phyloP scores from a whole-genome alignment of 2,888 invertebrate genomes.

The Phyllotreta striolata region DNA sequence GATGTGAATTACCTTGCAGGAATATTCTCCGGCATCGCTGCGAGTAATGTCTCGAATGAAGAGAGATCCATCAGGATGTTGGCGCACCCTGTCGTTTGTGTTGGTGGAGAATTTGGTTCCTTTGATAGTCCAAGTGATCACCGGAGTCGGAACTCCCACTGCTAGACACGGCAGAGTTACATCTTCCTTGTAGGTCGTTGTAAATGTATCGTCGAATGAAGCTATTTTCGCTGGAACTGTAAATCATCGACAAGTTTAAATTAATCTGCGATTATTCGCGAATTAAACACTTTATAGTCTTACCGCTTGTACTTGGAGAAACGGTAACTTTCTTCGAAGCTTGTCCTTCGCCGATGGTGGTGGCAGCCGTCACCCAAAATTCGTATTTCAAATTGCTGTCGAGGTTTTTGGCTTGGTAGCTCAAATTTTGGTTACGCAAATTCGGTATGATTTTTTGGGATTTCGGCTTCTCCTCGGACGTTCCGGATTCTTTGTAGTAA shows the following conservation, averaged over 20 bases:
- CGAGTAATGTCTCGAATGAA: conserved; percentile 88
- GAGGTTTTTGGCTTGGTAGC: conserved; percentile 85
- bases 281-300: too few species aligned
- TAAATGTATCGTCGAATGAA: conserved; percentile 93
- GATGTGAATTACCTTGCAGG: conserved; percentile 67
- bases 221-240: conserved; percentile 93
- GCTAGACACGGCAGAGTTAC: conserved; percentile 91
- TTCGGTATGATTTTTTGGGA: conserved; percentile 83
- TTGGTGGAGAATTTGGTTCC: conserved; percentile 80
- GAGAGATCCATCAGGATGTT: conserved; percentile 90
- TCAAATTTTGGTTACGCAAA: conserved; percentile 71
- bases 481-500: conserved; percentile 72
- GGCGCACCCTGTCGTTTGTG: conserved; percentile 81
- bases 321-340: conserved; percentile 87
- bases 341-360: conserved; percentile 93
- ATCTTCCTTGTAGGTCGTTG: conserved; percentile 90
- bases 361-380: conserved; percentile 95
- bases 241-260: conserved; percentile 44
- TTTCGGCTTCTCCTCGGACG: conserved; percentile 66
- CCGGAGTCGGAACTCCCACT: conserved; percentile 90
- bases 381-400: conserved; percentile 85
- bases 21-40: conserved; percentile 92
- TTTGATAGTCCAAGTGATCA: conserved; percentile 89
- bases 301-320: conserved; percentile 84
- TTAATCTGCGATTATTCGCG: too few species aligned